Evolutionary conservation across 2,113 vertebrate species (phyloP), one percentile per base, ranked within the genome.

Genomic region (Nesogale talazaci): DNA sequence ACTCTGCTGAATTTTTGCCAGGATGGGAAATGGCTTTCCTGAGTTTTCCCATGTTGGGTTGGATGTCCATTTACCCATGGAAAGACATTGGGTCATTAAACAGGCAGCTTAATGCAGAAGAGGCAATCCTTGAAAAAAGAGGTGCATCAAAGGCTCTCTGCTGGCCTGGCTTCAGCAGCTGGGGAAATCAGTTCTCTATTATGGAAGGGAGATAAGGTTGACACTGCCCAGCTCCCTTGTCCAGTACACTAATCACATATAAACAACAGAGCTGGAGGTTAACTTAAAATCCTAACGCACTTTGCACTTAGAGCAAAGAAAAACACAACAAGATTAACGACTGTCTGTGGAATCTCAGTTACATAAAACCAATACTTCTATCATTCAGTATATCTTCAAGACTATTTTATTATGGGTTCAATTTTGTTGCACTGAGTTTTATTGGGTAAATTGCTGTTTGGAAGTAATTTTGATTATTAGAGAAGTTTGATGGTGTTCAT

Each of bases 391-490:
- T 10, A 1, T 36, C 79, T 67, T 9, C 42, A 4, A 11, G 38
- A 70, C 75, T 76, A 0, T 63, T 67, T 86, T 70, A 87, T 87
- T 84, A 84, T 86, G 63, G 69, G 59, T 80, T 84, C 88, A 81
- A 57, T 94, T 81, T 81, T 19, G 78, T 29, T 95, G 95, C 90
- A 89, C 92, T 86, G 92, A 89, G 77, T 80, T 86, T 83, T 89
- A 91, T 40, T 63, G 74, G 90, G 67, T 61, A 72, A 67, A 69
- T n/a, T 83, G 74, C 56, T 80, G 81, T 83, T 59, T 11, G 69
- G 90, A 77, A 96, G 95, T 85, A 75, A 95, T 92, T 93, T 89
- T 61, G 82, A 75, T 93, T 93, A 90, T 94, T 89, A 78, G 90
- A 85, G 67, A 87, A 78, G 74, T 84, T 74, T 56, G 90, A 42